Conservation (phyloP, 2,888 invertebrate genomes). For the Trachelus troglodyta region DNA sequence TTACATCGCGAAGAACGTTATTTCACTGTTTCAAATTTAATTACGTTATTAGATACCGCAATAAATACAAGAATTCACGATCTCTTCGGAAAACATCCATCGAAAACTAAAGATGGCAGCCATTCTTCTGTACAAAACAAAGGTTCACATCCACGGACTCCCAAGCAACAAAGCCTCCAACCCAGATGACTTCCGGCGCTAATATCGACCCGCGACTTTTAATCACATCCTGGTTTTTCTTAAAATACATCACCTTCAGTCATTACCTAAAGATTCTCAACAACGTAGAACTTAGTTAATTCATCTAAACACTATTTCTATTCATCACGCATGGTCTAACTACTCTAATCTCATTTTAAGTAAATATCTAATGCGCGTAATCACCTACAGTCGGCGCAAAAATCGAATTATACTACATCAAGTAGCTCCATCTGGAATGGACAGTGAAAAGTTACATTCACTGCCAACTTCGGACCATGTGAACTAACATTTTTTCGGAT, state of each 20-base stretch:
- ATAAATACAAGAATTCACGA: slow-evolving; percentile 57
- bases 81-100: slow-evolving; percentile 79
- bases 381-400: slow-evolving; percentile 9
- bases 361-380: neutral
- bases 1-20: slow-evolving; percentile 65
- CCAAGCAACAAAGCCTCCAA: slow-evolving; percentile 60
- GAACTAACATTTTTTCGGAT: neutral
- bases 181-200: slow-evolving; percentile 57
- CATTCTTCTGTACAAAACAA: slow-evolving; percentile 87
- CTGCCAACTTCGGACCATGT: slow-evolving; percentile 22
- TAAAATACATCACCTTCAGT: neutral
- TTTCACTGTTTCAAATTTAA: slow-evolving; percentile 62
- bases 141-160: slow-evolving; percentile 68
- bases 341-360: neutral
- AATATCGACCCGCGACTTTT: slow-evolving; percentile 40
- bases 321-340: neutral
- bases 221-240: slow-evolving; percentile 18
- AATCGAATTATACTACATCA: neutral
- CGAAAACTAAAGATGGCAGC: slow-evolving; percentile 87
- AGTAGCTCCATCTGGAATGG: slow-evolving; percentile 12
- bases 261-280: neutral
- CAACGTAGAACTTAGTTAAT: neutral
- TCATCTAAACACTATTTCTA: neutral
- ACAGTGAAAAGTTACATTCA: neutral
- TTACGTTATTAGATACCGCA: slow-evolving; percentile 58